Percentiles rank a stretch among this genome's conserved stretches.
Evolutionary conservation across 2,888 invertebrate genomes (phyloP).

Genomic region (Nemotelus pantherinus): DNA sequence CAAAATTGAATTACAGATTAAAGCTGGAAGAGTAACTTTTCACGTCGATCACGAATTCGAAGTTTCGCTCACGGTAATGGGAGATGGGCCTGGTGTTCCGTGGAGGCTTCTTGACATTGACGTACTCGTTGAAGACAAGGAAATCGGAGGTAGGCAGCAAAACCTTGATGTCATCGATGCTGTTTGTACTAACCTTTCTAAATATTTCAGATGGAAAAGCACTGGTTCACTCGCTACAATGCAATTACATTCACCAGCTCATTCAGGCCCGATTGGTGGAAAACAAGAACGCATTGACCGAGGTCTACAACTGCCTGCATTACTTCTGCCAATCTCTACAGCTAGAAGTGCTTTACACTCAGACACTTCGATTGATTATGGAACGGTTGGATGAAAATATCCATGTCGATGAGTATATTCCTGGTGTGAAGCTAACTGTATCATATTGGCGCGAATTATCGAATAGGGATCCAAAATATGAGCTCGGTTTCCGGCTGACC

Average conservation of each 20-base stretch:
- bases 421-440: slow-evolving; percentile 88
- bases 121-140: slow-evolving; percentile 95
- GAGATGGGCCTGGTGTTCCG: slow-evolving; percentile 90
- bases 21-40: slow-evolving; percentile 94
- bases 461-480: slow-evolving; percentile 77
- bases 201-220: slow-evolving; percentile 84
- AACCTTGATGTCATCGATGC: slow-evolving; percentile 32
- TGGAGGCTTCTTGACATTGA: slow-evolving; percentile 96
- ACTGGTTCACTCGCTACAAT: slow-evolving; percentile 92
- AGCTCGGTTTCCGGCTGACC: slow-evolving; percentile 87
- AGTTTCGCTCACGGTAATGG: slow-evolving; percentile 96
- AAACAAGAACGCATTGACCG: slow-evolving; percentile 79
- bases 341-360: slow-evolving; percentile 88
- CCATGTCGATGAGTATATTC: slow-evolving; percentile 88
- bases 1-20: slow-evolving; percentile 69
- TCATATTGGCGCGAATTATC: slow-evolving; percentile 85
- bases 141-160: slow-evolving; percentile 80
- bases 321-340: slow-evolving; percentile 96
- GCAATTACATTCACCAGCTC: slow-evolving; percentile 92
- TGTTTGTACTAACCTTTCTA: slow-evolving; percentile 55
- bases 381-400: slow-evolving; percentile 90
- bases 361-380: slow-evolving; percentile 86
- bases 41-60: slow-evolving; percentile 95
- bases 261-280: slow-evolving; percentile 84
- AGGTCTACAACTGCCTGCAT: slow-evolving; percentile 85